Evolutionary conservation across 2,797 vertebrate species (phyloP), one percentile per base, ranked within the genome.

Genomic region (Toxotes lorentzi): DNA sequence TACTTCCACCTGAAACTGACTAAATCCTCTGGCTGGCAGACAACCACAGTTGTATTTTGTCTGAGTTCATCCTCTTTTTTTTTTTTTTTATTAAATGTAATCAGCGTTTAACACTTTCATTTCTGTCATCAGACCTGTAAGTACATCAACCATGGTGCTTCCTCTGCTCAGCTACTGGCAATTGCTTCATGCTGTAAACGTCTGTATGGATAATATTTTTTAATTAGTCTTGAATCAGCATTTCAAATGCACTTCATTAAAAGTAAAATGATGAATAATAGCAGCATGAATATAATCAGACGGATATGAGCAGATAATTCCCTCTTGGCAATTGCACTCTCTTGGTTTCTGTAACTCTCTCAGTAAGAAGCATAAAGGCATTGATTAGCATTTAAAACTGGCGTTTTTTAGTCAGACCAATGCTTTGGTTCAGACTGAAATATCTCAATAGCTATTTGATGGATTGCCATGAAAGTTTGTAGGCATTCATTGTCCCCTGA

Each of bases 201-300:
- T 30, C 40, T 59, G 11, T 16, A 21, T 59, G 68, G 62, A 41
- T 32, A 30, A 63, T 21, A 54, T 21, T 62, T 67, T 59, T 72
- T 47, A 70, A 67, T 78, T 50, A 27, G 71, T 38, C 43, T 53
- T 70, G 16, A 80, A 64, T 73, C 41, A 76, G 68, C 41, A 59
- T 70, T 73, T 68, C 23, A 56, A 43, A 74, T 83, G 38, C 27
- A 21, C 32, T 62, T 63, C 41, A 74, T 61, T 61, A 41, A 45
- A 30, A 30, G 3, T 30, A 30, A 30, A 30, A 34, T 21, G 14
- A 50, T 57, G 43, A 58, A 60, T 65, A 30, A 32, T 72, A 73
- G 59, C 30, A 43, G 10, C 30, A 35, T 1, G 0, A 51, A 24
- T 30, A 19, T 45, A 38, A 76, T 62, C 17, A 27, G 35, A 69